A percentile compares a stretch with the other conserved stretches of the same genome.
Evolutionary conservation across 2,113 vertebrate genomes (phyloP).

Genomic region (Ameiurus melas): DNA sequence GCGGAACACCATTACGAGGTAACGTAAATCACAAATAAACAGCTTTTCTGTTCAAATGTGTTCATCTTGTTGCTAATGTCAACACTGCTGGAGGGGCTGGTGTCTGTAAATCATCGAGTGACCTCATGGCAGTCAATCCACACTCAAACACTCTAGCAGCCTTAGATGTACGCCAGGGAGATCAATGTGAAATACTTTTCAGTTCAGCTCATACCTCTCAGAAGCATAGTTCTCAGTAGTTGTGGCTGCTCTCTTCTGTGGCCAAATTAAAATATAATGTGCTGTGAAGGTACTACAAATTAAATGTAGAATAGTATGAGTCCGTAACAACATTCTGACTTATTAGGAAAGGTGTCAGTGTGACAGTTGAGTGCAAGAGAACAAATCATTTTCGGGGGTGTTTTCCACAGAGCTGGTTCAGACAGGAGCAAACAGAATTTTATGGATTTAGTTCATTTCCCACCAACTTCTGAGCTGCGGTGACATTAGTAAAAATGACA

Average conservation of each 20-base stretch:
- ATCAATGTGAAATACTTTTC: constrained; percentile 44
- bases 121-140: constrained; percentile 62
- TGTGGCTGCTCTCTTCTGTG: neutral
- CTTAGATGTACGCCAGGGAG: constrained; percentile 38
- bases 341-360: neutral
- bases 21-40: constrained; percentile 52
- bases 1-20: constrained; percentile 39
- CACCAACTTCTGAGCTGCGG: neutral
- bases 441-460: neutral
- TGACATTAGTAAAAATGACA: neutral
- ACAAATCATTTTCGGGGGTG: neutral
- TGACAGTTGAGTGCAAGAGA: neutral
- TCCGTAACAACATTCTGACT: neutral
- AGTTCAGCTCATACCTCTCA: constrained; percentile 39
- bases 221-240: constrained; percentile 31
- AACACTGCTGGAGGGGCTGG: constrained; percentile 61
- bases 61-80: constrained; percentile 48
- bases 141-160: constrained; percentile 41
- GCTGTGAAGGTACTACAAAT: neutral
- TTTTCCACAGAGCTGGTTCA: neutral
- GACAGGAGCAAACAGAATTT: neutral
- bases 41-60: constrained; percentile 45
- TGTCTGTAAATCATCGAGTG: constrained; percentile 63
- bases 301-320: neutral
- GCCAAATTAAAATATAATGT: constrained; percentile 31